Base-by-base conservation (phyloP, 2,113 vertebrate genomes). In the Pantherophis guttatus region DNA sequence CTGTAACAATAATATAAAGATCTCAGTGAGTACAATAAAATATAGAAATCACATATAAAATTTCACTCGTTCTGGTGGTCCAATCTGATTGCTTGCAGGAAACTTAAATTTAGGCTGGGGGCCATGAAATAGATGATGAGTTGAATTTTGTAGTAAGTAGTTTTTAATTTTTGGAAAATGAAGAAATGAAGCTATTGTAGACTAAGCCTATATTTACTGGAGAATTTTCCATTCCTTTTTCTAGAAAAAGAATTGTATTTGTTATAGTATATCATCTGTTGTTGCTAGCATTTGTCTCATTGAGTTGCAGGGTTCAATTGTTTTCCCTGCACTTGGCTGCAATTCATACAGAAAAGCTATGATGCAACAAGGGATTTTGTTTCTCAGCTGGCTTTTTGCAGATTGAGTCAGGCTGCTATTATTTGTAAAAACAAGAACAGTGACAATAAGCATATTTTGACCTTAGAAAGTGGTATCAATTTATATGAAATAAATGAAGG, bases 171-270 rank as follows among this genome's bases (percentile, higher is more conserved):
- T 44, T 9, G 33, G 75, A 44, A 81, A 81, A 50, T 50, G 48
- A 94, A 88, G 55, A 88, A 90, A 95, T 94, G 89, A 52, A 62
- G 50, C 95, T 96, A 96, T 96, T 95, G 94, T 94, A 95, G 94
- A 94, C 95, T 95, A 15, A 53, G 93, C 26, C 92, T 3, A 8
- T 54, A 59, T 90, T 92, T 23, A 19, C 53, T 92, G 86, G 24
- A 89, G 44, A 93, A 93, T 95, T 8, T 33, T 52, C 39, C 58
- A 11, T 33, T 29, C 17, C 55, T 44, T 55, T 81, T 89, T 44
- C 57, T 91, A 29, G 48, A 86, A 48, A 26, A 88, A 44, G 24
- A 59, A 29, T 53, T 58, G 75, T 23, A 19, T 93, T 94, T 70
- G 93, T n/a, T 1, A 53, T 11, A 89, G 90, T 81, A 95, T 75